A percentile compares a stretch with the other conserved stretches of the same genome.
These are phyloP conservation scores for Anthoscopus minutus DNA, from an alignment of 2,113 vertebrate species.

Conservation along the genomic window DNA sequence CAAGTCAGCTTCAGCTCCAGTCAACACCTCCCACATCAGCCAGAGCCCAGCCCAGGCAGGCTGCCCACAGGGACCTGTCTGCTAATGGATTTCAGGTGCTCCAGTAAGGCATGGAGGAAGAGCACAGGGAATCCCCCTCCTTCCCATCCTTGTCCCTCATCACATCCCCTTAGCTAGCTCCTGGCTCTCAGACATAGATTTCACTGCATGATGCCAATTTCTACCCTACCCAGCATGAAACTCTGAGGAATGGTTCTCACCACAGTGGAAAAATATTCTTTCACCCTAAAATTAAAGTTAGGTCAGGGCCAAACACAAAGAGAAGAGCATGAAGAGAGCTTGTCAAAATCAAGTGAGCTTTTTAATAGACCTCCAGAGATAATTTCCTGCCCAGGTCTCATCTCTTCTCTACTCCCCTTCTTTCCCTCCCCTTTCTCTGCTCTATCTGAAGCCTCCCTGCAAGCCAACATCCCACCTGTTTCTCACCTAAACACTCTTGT, in stretches of 20 bases:
- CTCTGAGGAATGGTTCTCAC: not conserved
- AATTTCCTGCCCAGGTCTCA: not conserved
- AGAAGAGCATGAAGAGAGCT: not conserved
- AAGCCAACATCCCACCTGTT: constrained; percentile 24
- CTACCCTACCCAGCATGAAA: not conserved
- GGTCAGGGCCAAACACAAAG: not conserved
- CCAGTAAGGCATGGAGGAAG: not conserved
- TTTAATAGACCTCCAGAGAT: not conserved
- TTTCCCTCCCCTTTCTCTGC: not conserved
- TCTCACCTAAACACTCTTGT: not conserved
- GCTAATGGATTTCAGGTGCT: constrained; percentile 20
- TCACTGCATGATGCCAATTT: not conserved
- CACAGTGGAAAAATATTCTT: not conserved
- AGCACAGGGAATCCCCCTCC: not conserved
- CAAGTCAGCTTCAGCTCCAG: not conserved
- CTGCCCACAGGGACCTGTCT: not conserved
- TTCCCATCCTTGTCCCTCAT: not conserved
- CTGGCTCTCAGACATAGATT: not conserved
- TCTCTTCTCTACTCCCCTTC: not conserved
- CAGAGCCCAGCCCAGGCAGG: not conserved
- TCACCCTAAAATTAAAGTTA: not conserved
- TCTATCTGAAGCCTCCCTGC: not conserved
- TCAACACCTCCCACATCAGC: constrained; percentile 6
- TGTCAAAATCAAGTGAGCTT: not conserved
- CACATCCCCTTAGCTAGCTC: not conserved